These are phyloP conservation scores for Macropis europaea DNA, from an alignment of 2,888 invertebrate genomes.

Conservation along the genomic window DNA sequence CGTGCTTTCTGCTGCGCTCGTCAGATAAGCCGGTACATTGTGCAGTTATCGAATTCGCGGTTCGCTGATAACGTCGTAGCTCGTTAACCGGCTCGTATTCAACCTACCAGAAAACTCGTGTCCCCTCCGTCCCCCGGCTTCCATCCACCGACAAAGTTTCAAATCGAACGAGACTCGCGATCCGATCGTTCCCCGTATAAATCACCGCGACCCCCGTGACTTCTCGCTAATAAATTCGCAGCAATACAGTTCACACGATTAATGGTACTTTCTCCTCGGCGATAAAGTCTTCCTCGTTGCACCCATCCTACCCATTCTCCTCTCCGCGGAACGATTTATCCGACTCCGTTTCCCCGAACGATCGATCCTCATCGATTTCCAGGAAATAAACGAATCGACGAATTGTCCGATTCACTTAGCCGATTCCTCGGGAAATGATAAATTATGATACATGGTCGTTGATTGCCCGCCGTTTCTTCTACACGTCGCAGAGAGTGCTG, in stretches of 20 bases:
- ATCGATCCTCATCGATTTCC: not conserved
- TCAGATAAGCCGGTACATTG: conserved; percentile 22
- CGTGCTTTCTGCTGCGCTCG: not conserved
- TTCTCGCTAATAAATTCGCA: conserved; percentile 55
- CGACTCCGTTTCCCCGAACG: not conserved
- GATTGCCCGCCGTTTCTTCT: no score
- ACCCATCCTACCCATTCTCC: not conserved
- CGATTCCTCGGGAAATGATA: no score
- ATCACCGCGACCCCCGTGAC: conserved; percentile 34
- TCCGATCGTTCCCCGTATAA: conserved; percentile 20
- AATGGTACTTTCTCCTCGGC: conserved; percentile 59
- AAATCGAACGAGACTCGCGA: conserved; percentile 23
- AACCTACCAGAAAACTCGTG: not conserved
- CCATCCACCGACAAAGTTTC: conserved; percentile 6
- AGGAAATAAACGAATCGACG: not conserved
- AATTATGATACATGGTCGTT: no score
- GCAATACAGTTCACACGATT: conserved; percentile 57
- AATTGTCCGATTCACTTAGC: no score
- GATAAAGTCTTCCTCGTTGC: conserved; percentile 54
- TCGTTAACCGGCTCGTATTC: conserved; percentile 1
- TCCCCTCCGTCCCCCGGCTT: not conserved
- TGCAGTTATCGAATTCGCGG: conserved; percentile 31
- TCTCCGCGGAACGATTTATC: conserved; percentile 39
- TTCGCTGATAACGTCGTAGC: conserved; percentile 32
- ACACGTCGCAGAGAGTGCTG: no score